Conservation (phyloP, 1,140 invertebrate genomes). For the Macrotrachela quadricornifera region DNA sequence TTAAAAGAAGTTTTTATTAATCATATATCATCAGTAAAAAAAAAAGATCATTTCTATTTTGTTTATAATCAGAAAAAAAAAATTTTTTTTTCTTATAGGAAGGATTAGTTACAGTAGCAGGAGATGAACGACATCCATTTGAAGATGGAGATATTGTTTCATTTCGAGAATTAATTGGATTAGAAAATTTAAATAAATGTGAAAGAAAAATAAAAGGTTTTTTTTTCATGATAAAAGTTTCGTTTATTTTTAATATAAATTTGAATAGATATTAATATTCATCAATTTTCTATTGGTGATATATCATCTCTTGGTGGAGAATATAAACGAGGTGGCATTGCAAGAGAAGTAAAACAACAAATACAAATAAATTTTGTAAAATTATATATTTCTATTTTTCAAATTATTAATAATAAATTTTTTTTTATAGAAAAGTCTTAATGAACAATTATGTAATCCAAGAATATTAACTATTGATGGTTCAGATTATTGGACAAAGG, state of each 20-base stretch:
- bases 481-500: no score
- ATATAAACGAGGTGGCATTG: not conserved
- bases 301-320: not conserved
- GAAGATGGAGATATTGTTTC: conserved; percentile 24
- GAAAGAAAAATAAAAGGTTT: conserved; percentile 20
- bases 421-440: no score
- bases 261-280: no score
- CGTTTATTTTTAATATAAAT: no score
- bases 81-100: conserved; percentile 12
- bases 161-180: conserved; percentile 27
- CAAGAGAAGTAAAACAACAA: not conserved
- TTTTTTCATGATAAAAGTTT: not conserved
- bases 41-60: not conserved
- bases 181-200: conserved; percentile 22
- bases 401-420: no score
- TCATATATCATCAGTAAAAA: conserved; percentile 21
- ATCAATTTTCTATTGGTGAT: no score
- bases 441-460: no score
- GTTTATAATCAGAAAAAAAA: not conserved
- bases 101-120: conserved; percentile 22
- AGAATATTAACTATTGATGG: no score
- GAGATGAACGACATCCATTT: conserved; percentile 21
- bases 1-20: conserved; percentile 23
- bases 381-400: no score
- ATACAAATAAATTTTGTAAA: not conserved